Evolutionary conservation across 2,888 invertebrate species (phyloP), one percentile per base, ranked within the genome.

Genomic region (Tuta absoluta): DNA sequence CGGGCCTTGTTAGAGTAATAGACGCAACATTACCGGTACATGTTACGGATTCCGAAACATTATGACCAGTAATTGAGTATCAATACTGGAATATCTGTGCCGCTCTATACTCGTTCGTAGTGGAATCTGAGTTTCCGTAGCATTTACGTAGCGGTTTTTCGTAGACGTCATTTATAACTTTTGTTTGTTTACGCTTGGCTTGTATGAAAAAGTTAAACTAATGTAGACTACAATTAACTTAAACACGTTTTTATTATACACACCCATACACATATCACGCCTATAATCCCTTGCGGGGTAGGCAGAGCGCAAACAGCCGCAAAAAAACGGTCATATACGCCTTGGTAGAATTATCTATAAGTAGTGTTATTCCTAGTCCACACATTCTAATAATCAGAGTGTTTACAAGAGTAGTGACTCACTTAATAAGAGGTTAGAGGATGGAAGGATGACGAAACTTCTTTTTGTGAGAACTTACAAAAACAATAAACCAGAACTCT

Each of bases 101-200:
- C 48, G 33, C 57, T 28, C 63, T 45, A 58, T 28, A 48, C 49
- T 49, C 41, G 64, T 58, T 49, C 41, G 64, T 64, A 64, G 64
- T 53, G 23, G 17, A n/a, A 0, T 11, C 23, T 21, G 12, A 17
- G 17, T 37, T 59, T 45, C 61, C 64, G 64, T 64, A 64, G 64
- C 64, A 21, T 19, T 60, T 17, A 41, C 64, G 64, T 64, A 64
- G 64, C 61, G n/a, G 3, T 14, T 17, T 17, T n/a, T 57, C 48
- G 63, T 57, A 63, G 45, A 28, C 63, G 5, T 53, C 12, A 11
- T 53, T n/a, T 45, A 12, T 14, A 12, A 41, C 12, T 41, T 12
- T 41, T 14, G 17, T 17, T n/a, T 4, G 5, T n/a, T n/a, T n/a
- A n/a, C n/a, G n/a, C n/a, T n/a, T n/a, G n/a, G n/a, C n/a, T n/a